These are phyloP conservation scores for Syngnathoides biaculeatus DNA, from an alignment of 2,113 vertebrate species.

Conservation along the genomic window DNA sequence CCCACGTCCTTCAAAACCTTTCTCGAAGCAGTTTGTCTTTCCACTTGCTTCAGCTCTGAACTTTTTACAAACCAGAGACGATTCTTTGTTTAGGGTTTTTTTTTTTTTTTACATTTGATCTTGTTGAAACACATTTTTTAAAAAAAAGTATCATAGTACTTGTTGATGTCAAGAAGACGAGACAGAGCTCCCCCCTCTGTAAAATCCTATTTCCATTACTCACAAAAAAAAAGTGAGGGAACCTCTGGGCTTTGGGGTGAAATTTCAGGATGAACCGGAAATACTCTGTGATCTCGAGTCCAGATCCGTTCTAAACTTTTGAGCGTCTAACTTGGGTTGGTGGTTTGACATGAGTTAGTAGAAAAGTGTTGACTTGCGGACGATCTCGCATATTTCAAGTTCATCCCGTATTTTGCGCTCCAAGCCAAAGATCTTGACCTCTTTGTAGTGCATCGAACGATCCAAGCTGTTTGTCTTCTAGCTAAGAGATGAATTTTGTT, in stretches of 20 bases:
- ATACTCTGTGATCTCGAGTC: too few species aligned
- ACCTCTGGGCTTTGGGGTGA: too few species aligned
- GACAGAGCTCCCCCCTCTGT: background rate
- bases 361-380: too few species aligned
- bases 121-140: background rate
- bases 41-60: slow-evolving; percentile 27
- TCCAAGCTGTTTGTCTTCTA: background rate
- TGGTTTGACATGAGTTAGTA: too few species aligned
- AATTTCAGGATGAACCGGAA: too few species aligned
- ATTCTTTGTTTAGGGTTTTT: background rate
- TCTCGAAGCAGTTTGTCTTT: slow-evolving; percentile 48
- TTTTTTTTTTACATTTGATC: background rate
- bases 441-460: background rate
- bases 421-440: background rate
- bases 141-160: background rate
- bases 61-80: slow-evolving; percentile 7
- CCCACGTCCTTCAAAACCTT: slow-evolving; percentile 40
- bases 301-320: too few species aligned
- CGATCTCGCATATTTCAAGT: background rate
- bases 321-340: too few species aligned
- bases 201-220: background rate
- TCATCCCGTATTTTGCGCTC: background rate
- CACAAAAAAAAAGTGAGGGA: background rate
- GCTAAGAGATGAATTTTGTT: background rate
- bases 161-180: background rate